phyloP scores from a whole-genome alignment of 2,888 invertebrate species.

The Pollenia griseotomentosa region DNA sequence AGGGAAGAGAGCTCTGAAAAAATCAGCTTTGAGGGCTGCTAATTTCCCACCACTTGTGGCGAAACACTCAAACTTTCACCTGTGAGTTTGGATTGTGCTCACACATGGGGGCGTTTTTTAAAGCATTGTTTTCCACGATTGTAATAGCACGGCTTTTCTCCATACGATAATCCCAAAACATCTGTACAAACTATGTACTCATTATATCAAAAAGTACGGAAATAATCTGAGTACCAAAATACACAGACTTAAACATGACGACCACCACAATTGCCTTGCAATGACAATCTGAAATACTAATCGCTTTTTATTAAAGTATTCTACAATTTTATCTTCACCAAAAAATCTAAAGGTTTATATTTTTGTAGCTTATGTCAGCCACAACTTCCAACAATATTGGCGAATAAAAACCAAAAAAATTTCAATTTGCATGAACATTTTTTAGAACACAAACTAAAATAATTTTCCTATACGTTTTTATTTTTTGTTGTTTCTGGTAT shows the following conservation, averaged over 20 bases:
- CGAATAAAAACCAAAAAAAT: neutral
- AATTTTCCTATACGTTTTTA: conserved; percentile 6
- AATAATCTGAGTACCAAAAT: neutral
- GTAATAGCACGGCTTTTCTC: no score
- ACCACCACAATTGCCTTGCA: neutral
- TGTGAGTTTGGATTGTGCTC: no score
- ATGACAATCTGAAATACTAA: conserved; percentile 39
- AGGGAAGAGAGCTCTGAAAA: no score
- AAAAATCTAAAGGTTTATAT: conserved; percentile 50
- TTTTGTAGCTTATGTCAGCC: conserved; percentile 1
- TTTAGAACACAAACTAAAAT: conserved; percentile 56
- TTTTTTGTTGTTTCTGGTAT: neutral
- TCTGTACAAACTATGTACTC: neutral
- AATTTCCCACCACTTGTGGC: no score
- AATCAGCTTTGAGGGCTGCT: no score
- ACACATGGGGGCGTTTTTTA: no score
- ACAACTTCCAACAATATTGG: neutral
- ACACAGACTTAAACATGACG: neutral
- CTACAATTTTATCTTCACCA: conserved; percentile 44
- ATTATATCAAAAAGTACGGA: neutral
- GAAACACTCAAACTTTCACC: no score
- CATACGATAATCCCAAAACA: no score
- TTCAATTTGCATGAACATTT: conserved; percentile 66
- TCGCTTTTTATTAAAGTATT: conserved; percentile 24
- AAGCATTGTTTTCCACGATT: no score